Evolutionary conservation across 2,888 invertebrate species (phyloP).

Genomic region (Drosophila crucigera): DNA sequence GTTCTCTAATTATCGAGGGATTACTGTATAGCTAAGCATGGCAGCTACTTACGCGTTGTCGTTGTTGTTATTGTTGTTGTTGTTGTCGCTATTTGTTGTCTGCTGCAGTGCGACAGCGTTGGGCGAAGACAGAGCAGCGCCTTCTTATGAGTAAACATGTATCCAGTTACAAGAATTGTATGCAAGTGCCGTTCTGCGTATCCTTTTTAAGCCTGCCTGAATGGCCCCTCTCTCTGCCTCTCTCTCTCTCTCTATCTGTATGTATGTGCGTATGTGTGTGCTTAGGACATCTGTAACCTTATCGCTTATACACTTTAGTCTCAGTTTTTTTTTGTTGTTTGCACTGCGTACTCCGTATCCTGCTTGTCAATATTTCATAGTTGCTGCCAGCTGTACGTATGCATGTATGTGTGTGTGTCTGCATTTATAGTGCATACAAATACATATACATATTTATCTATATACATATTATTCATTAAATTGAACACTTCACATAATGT

Average conservation of each 20-base stretch:
- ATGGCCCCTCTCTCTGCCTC: slow-evolving; percentile 22
- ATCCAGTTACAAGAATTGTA: slow-evolving; percentile 67
- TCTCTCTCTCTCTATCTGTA: slow-evolving; percentile 10
- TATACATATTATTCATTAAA: slow-evolving; percentile 58
- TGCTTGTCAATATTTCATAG: slow-evolving; percentile 70
- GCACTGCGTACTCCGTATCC: slow-evolving; percentile 40
- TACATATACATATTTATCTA: slow-evolving; percentile 18
- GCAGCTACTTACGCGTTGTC: slow-evolving; percentile 62
- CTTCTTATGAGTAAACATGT: slow-evolving; percentile 72
- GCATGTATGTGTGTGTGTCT: slow-evolving; percentile 29
- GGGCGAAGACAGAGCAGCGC: slow-evolving; percentile 51
- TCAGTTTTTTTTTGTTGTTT: slow-evolving; percentile 56
- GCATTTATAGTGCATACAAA: slow-evolving; percentile 7
- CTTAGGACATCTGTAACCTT: slow-evolving; percentile 78
- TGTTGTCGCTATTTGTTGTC: slow-evolving; percentile 51
- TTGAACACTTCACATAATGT: slow-evolving; percentile 70
- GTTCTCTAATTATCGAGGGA: not conserved
- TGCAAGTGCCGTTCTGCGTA: slow-evolving; percentile 45
- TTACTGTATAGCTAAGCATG: slow-evolving; percentile 64
- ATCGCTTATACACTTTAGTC: slow-evolving; percentile 66
- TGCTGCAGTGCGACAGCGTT: slow-evolving; percentile 58
- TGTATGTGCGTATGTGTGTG: slow-evolving; percentile 38
- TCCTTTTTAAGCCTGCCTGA: slow-evolving; percentile 57
- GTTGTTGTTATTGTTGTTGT: slow-evolving; percentile 23
- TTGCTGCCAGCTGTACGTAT: slow-evolving; percentile 50